A percentile compares a stretch with the other conserved stretches of the same genome.
These are phyloP conservation scores for Emmelina monodactyla DNA, from an alignment of 2,888 invertebrate genomes.

Conservation along the genomic window DNA sequence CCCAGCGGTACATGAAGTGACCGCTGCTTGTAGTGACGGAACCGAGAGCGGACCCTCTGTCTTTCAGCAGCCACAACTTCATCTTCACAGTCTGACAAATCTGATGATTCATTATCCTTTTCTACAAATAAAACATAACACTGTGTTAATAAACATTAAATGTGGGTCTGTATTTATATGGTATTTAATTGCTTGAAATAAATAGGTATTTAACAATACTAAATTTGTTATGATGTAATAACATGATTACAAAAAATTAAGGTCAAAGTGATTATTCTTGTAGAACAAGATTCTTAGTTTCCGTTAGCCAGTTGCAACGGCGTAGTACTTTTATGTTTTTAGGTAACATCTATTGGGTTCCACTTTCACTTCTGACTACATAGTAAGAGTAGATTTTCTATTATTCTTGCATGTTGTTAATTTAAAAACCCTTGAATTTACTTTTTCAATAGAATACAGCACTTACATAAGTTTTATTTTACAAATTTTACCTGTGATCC, in stretches of 20 bases:
- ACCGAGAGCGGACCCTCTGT: constrained; percentile 42
- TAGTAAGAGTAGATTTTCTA: too few relatives aligned
- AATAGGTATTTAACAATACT: too few relatives aligned
- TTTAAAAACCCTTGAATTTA: too few relatives aligned
- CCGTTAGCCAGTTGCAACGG: too few relatives aligned
- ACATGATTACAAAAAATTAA: too few relatives aligned
- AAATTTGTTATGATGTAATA: too few relatives aligned
- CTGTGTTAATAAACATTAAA: not conserved
- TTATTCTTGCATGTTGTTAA: too few relatives aligned
- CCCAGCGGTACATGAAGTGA: constrained; percentile 70
- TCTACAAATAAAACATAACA: constrained; percentile 23
- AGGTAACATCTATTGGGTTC: not conserved
- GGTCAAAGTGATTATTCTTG: too few relatives aligned
- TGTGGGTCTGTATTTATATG: not conserved
- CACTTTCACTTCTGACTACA: too few relatives aligned
- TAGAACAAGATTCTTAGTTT: too few relatives aligned
- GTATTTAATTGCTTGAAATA: too few relatives aligned
- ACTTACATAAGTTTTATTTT: not conserved
- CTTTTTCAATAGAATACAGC: too few relatives aligned
- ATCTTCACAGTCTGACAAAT: constrained; percentile 31
- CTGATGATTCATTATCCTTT: constrained; percentile 53
- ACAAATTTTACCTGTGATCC: constrained; percentile 61
- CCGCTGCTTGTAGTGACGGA: constrained; percentile 43
- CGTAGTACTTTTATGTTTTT: constrained; percentile 7
- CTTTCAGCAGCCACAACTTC: constrained; percentile 33